Evolutionary conservation across 2,113 vertebrate species (phyloP).

Genomic region (Columba livia): DNA sequence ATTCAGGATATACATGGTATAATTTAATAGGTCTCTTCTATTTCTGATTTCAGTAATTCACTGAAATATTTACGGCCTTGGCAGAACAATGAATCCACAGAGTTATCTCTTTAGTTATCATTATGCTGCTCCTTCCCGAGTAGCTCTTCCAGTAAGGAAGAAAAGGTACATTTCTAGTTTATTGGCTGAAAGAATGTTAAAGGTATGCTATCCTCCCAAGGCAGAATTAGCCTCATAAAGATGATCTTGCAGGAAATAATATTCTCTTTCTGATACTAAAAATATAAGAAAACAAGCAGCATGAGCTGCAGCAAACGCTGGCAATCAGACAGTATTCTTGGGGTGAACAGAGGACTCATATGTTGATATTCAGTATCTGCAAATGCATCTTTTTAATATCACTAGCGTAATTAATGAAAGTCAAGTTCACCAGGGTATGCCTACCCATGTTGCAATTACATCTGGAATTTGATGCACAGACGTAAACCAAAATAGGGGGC

Average conservation of each 20-base stretch:
- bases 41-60: constrained; percentile 24
- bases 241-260: background rate
- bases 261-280: background rate
- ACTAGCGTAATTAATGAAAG: background rate
- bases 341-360: background rate
- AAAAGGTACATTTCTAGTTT: background rate
- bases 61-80: constrained; percentile 38
- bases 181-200: background rate
- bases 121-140: background rate
- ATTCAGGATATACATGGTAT: background rate
- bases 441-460: background rate
- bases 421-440: background rate
- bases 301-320: background rate
- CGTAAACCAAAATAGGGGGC: background rate
- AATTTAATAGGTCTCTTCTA: background rate
- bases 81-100: background rate
- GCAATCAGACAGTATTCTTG: background rate
- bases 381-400: background rate
- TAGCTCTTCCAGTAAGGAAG: background rate
- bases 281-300: background rate
- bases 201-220: background rate
- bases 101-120: background rate
- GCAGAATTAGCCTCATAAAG: background rate
- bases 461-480: background rate
- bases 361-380: background rate